Percentiles rank a stretch among this genome's conserved stretches.
phyloP scores from a whole-genome alignment of 2,797 vertebrate genomes.

The Chelidonichthys spinosus region DNA sequence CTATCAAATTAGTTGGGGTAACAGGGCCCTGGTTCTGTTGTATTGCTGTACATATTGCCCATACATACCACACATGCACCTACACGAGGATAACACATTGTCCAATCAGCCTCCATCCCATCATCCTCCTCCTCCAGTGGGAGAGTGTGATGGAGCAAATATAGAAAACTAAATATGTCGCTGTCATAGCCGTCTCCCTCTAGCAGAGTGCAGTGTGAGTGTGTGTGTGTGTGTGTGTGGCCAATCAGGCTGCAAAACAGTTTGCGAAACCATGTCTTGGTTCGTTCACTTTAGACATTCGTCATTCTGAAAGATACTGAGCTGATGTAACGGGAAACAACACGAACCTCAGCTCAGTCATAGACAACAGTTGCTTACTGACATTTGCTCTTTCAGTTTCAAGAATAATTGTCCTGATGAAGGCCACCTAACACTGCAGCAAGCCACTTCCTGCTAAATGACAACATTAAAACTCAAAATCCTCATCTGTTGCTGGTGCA shows the following conservation, averaged over 20 bases:
- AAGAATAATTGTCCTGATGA: conserved; percentile 8
- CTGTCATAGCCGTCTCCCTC: conserved; percentile 46
- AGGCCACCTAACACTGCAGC: too few species aligned
- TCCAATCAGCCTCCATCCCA: conserved; percentile 14
- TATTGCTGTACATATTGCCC: neutral
- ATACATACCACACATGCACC: conserved; percentile 25
- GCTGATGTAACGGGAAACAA: neutral
- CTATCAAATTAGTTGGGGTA: neutral
- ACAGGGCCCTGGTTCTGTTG: neutral
- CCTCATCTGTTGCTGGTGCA: neutral
- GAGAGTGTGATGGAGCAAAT: conserved; percentile 39
- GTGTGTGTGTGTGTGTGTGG: conserved; percentile 3
- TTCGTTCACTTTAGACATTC: neutral
- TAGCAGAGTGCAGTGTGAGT: conserved; percentile 10
- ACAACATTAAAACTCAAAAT: conserved; percentile 16
- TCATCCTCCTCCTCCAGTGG: conserved; percentile 30
- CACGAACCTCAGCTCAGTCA: neutral
- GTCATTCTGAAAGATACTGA: neutral
- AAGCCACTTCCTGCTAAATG: neutral
- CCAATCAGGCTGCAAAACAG: neutral
- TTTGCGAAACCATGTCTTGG: neutral
- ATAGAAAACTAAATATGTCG: conserved; percentile 53
- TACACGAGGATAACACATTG: conserved; percentile 20
- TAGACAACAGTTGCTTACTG: neutral
- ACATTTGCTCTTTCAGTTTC: conserved; percentile 28